phyloP scores from a whole-genome alignment of 2,797 vertebrate species.

The Octomys mimax region DNA sequence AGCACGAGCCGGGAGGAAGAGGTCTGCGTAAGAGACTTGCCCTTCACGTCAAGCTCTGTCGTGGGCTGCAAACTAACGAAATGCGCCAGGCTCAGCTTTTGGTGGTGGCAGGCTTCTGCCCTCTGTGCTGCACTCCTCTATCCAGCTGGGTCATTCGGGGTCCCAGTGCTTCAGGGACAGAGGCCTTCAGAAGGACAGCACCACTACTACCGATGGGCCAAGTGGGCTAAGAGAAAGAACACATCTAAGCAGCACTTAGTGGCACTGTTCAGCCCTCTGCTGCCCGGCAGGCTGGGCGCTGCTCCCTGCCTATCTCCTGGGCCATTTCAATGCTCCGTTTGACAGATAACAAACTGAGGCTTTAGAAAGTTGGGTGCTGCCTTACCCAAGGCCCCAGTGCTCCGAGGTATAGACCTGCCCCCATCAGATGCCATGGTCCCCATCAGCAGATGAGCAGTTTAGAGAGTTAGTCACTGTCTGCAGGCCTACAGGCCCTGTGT shows the following conservation, averaged over 20 bases:
- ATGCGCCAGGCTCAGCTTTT: rapidly evolving
- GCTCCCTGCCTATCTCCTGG: rapidly evolving
- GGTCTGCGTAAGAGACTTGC: not conserved
- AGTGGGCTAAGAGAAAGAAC: not conserved
- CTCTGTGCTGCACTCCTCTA: rapidly evolving
- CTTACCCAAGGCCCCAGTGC: not conserved
- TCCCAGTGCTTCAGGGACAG: not conserved
- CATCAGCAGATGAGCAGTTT: not conserved
- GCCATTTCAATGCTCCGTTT: rapidly evolving
- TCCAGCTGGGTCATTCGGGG: rapidly evolving
- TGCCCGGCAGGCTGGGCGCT: rapidly evolving
- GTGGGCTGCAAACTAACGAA: not conserved
- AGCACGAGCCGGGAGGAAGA: not conserved
- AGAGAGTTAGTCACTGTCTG: not conserved
- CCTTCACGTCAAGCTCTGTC: not conserved
- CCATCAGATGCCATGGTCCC: not conserved
- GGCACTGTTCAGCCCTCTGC: not conserved
- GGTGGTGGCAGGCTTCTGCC: rapidly evolving
- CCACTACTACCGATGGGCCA: not conserved
- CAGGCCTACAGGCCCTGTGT: not conserved
- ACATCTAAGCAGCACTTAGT: not conserved
- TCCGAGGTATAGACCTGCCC: not conserved
- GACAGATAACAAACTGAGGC: not conserved
- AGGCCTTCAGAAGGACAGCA: not conserved
- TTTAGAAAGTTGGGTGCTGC: too few species aligned